Conservation (phyloP, 2,797 vertebrate genomes). For the Acanthiza pusilla region DNA sequence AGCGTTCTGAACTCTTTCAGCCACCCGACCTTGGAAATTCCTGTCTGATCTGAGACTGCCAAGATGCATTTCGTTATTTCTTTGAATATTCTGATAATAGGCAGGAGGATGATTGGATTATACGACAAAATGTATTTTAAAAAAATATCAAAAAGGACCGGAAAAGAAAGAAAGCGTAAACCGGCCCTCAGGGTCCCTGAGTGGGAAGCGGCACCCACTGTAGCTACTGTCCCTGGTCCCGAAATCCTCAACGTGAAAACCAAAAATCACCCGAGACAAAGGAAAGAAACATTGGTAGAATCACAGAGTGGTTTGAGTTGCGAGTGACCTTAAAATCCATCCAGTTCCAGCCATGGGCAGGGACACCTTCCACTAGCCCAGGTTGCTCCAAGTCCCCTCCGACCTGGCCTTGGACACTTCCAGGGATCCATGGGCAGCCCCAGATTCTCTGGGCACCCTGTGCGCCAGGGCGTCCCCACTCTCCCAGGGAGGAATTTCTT, state of each 20-base stretch:
- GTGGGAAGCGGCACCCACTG: accelerated
- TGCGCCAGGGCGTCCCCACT: too few species aligned
- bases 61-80: not conserved
- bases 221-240: not conserved
- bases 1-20: not conserved
- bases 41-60: not conserved
- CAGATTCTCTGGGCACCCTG: too few species aligned
- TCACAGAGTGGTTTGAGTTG: too few species aligned
- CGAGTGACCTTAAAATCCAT: too few species aligned
- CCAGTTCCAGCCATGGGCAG: too few species aligned
- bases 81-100: not conserved
- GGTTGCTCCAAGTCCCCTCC: too few species aligned
- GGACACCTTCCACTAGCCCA: too few species aligned
- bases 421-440: too few species aligned
- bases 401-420: too few species aligned
- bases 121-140: not conserved
- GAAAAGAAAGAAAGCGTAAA: not conserved
- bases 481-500: too few species aligned
- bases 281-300: not conserved
- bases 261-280: not conserved
- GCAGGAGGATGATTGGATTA: not conserved
- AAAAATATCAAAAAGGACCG: not conserved
- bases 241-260: not conserved
- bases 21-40: not conserved
- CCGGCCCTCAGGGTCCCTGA: not conserved